Evolutionary conservation across 2,888 invertebrate genomes (phyloP).

Genomic region (Plebejus argus): DNA sequence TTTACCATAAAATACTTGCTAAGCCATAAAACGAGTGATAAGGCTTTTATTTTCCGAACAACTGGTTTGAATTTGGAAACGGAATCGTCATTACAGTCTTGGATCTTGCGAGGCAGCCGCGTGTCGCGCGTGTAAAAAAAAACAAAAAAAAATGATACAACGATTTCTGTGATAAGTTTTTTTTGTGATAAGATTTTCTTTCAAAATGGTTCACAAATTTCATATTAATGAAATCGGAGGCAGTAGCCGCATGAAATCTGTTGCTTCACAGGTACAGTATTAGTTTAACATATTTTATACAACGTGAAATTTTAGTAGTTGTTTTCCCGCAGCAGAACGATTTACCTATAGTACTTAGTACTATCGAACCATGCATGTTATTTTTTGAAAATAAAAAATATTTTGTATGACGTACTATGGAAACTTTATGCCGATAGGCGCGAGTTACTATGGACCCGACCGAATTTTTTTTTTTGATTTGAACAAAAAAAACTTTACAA

Average conservation of each 20-base stretch:
- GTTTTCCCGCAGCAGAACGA: no score
- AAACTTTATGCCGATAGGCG: no score
- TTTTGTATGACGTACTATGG: no score
- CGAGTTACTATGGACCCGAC: no score
- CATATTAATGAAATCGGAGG: conserved; percentile 6
- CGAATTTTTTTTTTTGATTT: no score
- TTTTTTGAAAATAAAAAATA: no score
- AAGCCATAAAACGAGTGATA: neutral
- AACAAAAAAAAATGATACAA: neutral
- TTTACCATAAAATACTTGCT: neutral
- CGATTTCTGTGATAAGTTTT: neutral
- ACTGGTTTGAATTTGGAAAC: neutral
- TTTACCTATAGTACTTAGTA: no score
- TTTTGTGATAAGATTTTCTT: neutral
- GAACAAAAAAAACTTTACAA: no score
- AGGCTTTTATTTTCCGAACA: neutral
- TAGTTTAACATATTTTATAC: neutral
- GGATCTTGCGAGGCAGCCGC: neutral
- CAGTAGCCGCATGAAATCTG: conserved; percentile 2
- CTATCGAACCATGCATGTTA: no score
- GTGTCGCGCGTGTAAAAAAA: neutral
- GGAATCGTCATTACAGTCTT: neutral
- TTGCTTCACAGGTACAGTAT: conserved; percentile 19
- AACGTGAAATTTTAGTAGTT: no score
- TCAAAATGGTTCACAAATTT: conserved; percentile 18